phyloP scores from a whole-genome alignment of 2,888 invertebrate genomes.

The Sinotaia quadrata region DNA sequence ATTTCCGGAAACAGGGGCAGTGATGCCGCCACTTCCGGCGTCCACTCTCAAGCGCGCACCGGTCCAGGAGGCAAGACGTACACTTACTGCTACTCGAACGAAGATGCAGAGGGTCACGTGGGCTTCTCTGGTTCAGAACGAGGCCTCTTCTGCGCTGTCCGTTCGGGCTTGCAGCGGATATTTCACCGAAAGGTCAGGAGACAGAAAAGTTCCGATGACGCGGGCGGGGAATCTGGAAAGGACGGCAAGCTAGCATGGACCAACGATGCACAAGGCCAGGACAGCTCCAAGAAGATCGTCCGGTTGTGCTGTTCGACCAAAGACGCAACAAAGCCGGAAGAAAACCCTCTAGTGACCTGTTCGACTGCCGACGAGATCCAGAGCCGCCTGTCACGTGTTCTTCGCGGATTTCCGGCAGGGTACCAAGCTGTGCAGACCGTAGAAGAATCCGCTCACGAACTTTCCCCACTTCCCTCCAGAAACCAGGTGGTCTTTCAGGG shows the following conservation, averaged over 20 bases:
- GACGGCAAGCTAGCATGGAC: background rate
- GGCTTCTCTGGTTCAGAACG: background rate
- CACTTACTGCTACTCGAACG: conserved; percentile 8
- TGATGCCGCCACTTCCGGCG: background rate
- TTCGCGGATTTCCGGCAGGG: conserved; percentile 17
- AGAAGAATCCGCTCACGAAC: conserved; percentile 13
- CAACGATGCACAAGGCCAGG: conserved; percentile 3
- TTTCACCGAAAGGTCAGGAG: conserved; percentile 33
- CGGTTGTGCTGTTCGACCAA: background rate
- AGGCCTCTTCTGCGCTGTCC: conserved; percentile 27
- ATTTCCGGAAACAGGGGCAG: background rate
- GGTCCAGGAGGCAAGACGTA: conserved; percentile 11
- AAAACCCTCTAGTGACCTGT: background rate
- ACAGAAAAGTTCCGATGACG: conserved; percentile 17
- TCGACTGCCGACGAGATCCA: conserved; percentile 10
- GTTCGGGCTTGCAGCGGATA: conserved; percentile 24
- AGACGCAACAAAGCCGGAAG: conserved; percentile 6
- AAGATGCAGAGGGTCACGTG: background rate
- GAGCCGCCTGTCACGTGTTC: conserved; percentile 14
- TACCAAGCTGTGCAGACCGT: conserved; percentile 25
- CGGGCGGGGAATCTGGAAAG: background rate
- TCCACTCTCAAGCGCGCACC: conserved; percentile 5
- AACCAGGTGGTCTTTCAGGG: too few relatives aligned
- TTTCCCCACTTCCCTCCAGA: background rate
- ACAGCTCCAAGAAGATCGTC: background rate